Evolutionary conservation across 2,113 vertebrate species (phyloP), one percentile per base, ranked within the genome.

Genomic region (Silurus meridionalis): DNA sequence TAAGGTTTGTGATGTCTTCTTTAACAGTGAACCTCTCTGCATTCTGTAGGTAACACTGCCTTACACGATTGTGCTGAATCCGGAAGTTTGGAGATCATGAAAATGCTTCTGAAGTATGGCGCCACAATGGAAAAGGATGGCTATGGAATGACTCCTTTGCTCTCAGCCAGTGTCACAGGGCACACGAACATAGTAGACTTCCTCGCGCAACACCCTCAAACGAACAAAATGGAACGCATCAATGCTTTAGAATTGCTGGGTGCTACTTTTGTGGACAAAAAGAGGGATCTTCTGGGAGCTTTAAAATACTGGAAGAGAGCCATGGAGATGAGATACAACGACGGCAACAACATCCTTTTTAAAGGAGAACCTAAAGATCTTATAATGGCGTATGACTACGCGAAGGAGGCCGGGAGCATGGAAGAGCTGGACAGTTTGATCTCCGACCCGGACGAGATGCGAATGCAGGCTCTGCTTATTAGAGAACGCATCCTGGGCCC

Each of bases 121-220:
- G 97, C 98, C 64, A 96, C 96, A 85, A 99, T 99, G 98, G 98
- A 99, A 92, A 97, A 96, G 89, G 98, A 99, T 6, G 97, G 98
- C 37, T 99, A 99, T 28, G 96, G 98, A 69, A 99, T 99, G 98
- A 99, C 98, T 4, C 98, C 98, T 0, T 95, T 99, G 89, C 95
- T 99, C 17, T 99, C 98, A 14, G 98, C 98, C 88, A 99, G 98
- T 37, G 98, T 99, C 83, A 99, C 98, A 0, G 98, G 98, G 74
- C 98, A 99, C 93, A 99, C 97, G 6, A 99, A 99, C 91, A 99
- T 99, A 0, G 98, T 99, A 83, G 97, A 99, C 91, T 99, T 97
- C 86, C 94, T 99, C 63, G 98, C 97, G 0, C 96, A 96, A 6
- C 97, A 98, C 67, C 96, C 92, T 55, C 95, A 98, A 91, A 99